Evolutionary conservation across 2,888 invertebrate genomes (phyloP), one percentile per base, ranked within the genome.

Genomic region (Mimumesa dahlbomi): DNA sequence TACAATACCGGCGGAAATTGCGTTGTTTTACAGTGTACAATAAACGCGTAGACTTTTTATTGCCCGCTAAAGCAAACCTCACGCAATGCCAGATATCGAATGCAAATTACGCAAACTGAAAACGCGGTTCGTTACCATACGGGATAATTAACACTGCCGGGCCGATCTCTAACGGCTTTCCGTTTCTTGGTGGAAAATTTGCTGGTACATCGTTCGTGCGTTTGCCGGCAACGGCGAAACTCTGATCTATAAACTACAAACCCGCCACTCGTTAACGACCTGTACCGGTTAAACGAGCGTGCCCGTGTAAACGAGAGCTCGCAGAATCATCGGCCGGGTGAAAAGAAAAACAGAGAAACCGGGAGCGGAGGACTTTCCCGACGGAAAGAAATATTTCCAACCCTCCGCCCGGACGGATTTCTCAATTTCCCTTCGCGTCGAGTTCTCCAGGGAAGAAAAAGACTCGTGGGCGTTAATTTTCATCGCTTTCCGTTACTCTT

Each of bases 181-280:
- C 19, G 21, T 31, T 54, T 48, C 46, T 48, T 40, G 48, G 19
- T n/a, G 62, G 19, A 54, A 36, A 38, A n/a, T n/a, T 45, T 45
- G 45, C 25, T 25, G n/a, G 25, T 25, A 25, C 25, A 16, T 49
- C 42, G 34, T 21, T 13, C 13, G 9, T 21, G 29, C n/a, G n/a
- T n/a, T n/a, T n/a, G n/a, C 29, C 46, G 36, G 22, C 19, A 46
- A 25, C n/a, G 25, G 25, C 18, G 46, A 57, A 56, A 46, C 36
- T 22, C 9, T 14, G 18, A 46, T 31, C 52, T 22, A 19, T 53
- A 58, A 58, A 58, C 31, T 16, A 38, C 22, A 14, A 22, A n/a
- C 38, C 22, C 25, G 0, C 22, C n/a, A n/a, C 7, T 22, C 40
- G 25, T 40, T 29, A 58, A 48, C 38, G 48, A 40, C 0, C 38